A percentile compares a stretch with the other conserved stretches of the same genome.
Conservation (phyloP, 2,113 vertebrate genomes). For the Nicator chloris region DNA sequence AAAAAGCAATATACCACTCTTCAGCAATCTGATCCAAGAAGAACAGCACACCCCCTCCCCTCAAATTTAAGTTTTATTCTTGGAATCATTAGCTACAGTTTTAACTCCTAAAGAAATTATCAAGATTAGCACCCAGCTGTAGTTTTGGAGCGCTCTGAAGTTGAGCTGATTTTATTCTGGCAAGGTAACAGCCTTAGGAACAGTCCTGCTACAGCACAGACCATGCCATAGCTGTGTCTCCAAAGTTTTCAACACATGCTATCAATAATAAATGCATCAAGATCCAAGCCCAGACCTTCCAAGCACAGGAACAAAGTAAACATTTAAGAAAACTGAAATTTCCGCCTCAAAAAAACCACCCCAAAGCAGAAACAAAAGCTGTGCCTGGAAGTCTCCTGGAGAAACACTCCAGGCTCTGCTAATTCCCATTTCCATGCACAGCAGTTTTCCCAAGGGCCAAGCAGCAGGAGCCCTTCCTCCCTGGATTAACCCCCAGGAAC, state of each 20-base stretch:
- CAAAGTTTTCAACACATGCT: neutral
- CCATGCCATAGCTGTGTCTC: neutral
- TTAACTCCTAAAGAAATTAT: neutral
- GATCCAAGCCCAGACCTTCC: neutral
- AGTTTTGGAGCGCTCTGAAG: neutral
- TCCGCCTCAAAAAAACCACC: neutral
- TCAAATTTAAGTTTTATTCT: neutral
- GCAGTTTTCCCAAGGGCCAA: neutral
- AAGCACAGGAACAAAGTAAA: neutral
- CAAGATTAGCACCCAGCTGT: neutral
- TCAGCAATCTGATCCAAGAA: neutral
- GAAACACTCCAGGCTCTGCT: neutral
- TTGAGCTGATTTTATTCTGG: neutral
- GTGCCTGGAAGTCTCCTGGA: neutral
- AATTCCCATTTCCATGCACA: neutral
- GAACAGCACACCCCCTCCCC: fast-evolving
- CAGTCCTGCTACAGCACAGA: neutral
- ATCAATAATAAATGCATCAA: neutral
- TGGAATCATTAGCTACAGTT: neutral
- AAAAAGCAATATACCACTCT: neutral
- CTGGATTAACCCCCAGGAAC: neutral
- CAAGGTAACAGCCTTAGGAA: neutral
- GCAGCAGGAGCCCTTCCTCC: neutral
- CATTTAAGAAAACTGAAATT: neutral
- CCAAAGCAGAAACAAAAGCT: neutral